A percentile compares a stretch with the other conserved stretches of the same genome.
phyloP scores from a whole-genome alignment of 2,888 invertebrate genomes.

The Drosophila anomalata region DNA sequence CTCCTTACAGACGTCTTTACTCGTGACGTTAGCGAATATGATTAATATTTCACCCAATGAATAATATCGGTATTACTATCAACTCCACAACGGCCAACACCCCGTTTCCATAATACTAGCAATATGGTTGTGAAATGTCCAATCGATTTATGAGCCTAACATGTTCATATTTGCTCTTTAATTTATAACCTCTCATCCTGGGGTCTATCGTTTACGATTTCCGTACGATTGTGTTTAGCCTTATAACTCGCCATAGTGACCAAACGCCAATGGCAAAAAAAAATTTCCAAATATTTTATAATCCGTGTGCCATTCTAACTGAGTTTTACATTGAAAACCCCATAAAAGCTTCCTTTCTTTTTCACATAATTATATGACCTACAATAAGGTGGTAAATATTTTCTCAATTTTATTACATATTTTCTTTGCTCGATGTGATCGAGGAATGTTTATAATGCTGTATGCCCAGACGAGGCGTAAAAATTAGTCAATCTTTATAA shows the following conservation, averaged over 20 bases:
- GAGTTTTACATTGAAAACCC: background rate
- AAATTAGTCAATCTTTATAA: constrained; percentile 28
- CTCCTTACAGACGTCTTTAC: constrained; percentile 35
- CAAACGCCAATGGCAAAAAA: background rate
- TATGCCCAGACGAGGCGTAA: constrained; percentile 28
- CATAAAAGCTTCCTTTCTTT: constrained; percentile 13
- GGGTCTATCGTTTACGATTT: constrained; percentile 24
- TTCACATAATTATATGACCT: constrained; percentile 15
- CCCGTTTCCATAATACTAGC: background rate
- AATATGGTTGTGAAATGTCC: constrained; percentile 27
- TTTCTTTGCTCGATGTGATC: constrained; percentile 16
- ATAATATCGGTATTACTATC: constrained; percentile 3
- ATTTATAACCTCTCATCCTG: constrained; percentile 28
- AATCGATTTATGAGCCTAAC: constrained; percentile 28
- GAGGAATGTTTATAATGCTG: constrained; percentile 9
- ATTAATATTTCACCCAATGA: constrained; percentile 3
- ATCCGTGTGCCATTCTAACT: background rate
- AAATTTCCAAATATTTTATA: background rate
- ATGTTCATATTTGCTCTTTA: constrained; percentile 24
- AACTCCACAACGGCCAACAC: background rate
- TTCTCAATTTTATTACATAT: constrained; percentile 22
- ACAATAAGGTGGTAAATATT: constrained; percentile 28
- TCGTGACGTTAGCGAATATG: constrained; percentile 3
- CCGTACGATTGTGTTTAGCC: constrained; percentile 8
- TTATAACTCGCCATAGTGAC: background rate